Evolutionary conservation across 2,888 invertebrate species (phyloP), one percentile per base, ranked within the genome.

Genomic region (Caradrina kadenii): DNA sequence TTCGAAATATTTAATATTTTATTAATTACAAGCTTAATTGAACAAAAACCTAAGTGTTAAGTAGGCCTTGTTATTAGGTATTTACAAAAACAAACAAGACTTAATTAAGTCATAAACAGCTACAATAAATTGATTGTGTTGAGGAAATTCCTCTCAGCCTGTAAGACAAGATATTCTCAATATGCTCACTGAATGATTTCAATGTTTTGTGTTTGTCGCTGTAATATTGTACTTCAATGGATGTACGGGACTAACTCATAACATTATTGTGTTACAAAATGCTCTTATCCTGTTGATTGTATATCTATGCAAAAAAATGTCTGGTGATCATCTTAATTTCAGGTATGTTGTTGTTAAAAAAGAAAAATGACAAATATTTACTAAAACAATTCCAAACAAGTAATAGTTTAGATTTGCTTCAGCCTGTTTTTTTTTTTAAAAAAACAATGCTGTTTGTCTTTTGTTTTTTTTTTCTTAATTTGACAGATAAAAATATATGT

Each of bases 151-250:
- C 15, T 52, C 2, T 22, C 54, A 31, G 21, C 48, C 63, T 63
- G 52, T n/a, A 59, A 52, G 17, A 58, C 39, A 50, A 62, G 42
- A 45, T 80, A 76, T 56, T 68, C 17, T 74, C 58, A 59, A 21
- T 64, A 50, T n/a, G 5, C 17, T 0, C 0, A 50, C n/a, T 61
- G 62, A 80, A 65, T 74, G 63, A 45, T 39, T 17, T 56, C 48
- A 69, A 70, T 81, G 69, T 81, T 77, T 58, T 70, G 60, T 68
- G 45, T 63, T 70, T 74, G 39, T 69, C 31, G 3, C 54, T 58
- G 26, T 59, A 10, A 15, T 56, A 5, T 45, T 45, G 45, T 45
- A 13, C 39, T 39, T 45, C 45, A 45, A 6, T 45, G 17, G 17
- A 15, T 45, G 15, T 45, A 45, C 17, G 21, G 15, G 4, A 35